Conservation (phyloP, 2,888 invertebrate genomes). For the Erannis defoliaria region DNA sequence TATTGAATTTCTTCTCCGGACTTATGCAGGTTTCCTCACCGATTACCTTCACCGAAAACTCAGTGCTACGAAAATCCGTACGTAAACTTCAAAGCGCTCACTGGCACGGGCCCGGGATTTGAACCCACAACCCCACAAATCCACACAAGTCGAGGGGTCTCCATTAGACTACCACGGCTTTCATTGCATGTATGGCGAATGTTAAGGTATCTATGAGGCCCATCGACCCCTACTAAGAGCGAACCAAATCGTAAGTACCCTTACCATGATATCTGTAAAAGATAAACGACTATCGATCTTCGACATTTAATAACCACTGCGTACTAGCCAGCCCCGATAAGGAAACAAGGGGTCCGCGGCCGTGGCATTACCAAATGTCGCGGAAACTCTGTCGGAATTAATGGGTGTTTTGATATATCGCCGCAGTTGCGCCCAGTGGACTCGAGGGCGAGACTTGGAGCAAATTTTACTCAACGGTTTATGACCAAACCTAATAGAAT, state of each 20-base stretch:
- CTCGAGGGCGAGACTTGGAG: slow-evolving; percentile 21
- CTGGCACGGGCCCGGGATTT: no score
- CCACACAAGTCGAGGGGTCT: no score
- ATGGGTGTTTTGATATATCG: slow-evolving; percentile 56
- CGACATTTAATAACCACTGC: slow-evolving; percentile 42
- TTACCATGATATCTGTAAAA: neutral
- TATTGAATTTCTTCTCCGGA: no score
- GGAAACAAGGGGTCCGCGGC: slow-evolving; percentile 37
- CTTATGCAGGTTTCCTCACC: no score
- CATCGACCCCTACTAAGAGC: no score
- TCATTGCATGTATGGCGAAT: no score
- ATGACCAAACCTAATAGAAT: neutral
- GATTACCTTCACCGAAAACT: no score
- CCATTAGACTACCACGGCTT: no score
- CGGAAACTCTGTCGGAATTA: slow-evolving; percentile 53
- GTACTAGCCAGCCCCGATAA: slow-evolving; percentile 22
- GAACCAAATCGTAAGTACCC: neutral
- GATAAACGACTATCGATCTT: slow-evolving; percentile 4
- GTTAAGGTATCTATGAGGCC: no score
- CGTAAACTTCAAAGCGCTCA: no score
- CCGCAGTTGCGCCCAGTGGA: slow-evolving; percentile 33
- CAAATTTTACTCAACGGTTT: slow-evolving; percentile 24
- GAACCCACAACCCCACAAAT: no score
- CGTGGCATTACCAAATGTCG: slow-evolving; percentile 61
- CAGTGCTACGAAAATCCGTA: no score